Evolutionary conservation across 2,113 vertebrate species (phyloP), one percentile per base, ranked within the genome.

Genomic region (Poecile atricapillus): DNA sequence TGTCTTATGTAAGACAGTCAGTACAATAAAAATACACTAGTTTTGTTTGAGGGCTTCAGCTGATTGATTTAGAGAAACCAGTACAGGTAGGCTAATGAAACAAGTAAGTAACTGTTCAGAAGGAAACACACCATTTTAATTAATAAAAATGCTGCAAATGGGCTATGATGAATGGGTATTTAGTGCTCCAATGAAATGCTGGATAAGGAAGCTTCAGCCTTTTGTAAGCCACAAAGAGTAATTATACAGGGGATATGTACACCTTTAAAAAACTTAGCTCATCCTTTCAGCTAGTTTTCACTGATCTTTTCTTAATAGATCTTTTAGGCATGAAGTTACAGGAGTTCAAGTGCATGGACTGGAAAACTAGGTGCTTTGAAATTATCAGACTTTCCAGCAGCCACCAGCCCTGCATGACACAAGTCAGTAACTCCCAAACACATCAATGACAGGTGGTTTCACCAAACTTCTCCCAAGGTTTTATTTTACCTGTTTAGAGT

Each of bases 401-500:
- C 52, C 27, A 71, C 46, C 44, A 53, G 55, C 10, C 62, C 64
- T 12, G 23, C 2, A 11, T 35, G 50, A 59, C 62, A 24, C 24
- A 68, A 33, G 31, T 15, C 55, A 90, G 55, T 43, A 37, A 25
- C 49, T 55, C 64, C 60, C 30, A 21, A 2, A 31, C 4, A 9
- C 31, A 33, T 55, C 52, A 52, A 5, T 4, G 3, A 82, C 7
- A 19, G 9, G 21, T 2, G n/a, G 14, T 20, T 80, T 65, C 55
- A 83, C 83, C 55, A n/a, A 6, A 10, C 44, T 44, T 39, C 39
- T 92, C 18, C 44, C 13, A 10, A 47, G 11, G 13, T 59, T 78
- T 77, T 46, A 13, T 63, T 55, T 92, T 93, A 99, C 99, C 99
- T 99, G 99, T 96, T 99, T 99, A 46, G 99, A 99, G 91, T 99